Percentiles rank a stretch among this genome's conserved stretches.
Conservation (phyloP, 2,888 invertebrate species). For the Conops quadrifasciatus region DNA sequence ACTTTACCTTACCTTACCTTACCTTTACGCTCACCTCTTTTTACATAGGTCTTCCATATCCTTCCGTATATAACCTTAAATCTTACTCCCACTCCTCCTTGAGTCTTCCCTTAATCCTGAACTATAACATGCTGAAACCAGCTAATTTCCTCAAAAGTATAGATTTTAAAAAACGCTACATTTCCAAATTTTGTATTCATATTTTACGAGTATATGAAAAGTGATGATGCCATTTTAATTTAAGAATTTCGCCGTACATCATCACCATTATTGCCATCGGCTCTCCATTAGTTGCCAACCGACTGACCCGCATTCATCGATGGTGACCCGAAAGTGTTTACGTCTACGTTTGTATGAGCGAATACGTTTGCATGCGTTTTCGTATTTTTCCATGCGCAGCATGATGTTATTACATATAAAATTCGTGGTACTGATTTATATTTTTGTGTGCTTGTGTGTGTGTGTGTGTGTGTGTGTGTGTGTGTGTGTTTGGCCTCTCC, state of each 20-base stretch:
- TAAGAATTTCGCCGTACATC: too few species aligned
- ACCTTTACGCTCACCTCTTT: not conserved
- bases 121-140: not conserved
- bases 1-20: slow-evolving; percentile 9
- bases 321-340: slow-evolving; percentile 26
- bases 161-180: not conserved
- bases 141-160: not conserved
- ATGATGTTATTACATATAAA: slow-evolving; percentile 6
- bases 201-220: too few species aligned
- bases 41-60: too few species aligned
- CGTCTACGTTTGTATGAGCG: slow-evolving; percentile 10
- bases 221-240: too few species aligned
- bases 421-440: slow-evolving; percentile 12
- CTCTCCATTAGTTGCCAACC: slow-evolving; percentile 8
- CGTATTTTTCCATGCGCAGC: slow-evolving; percentile 5
- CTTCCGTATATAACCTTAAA: too few species aligned
- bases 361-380: slow-evolving; percentile 14
- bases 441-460: not conserved
- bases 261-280: not conserved
- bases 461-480: not conserved
- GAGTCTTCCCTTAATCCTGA: too few species aligned
- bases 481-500: not conserved
- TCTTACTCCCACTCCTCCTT: too few species aligned
- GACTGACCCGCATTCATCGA: slow-evolving; percentile 19
- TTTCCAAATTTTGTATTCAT: not conserved